A percentile compares a stretch with the other conserved stretches of the same genome.
Conservation (phyloP, 2,888 invertebrate species). For the Sphinx pinastri region DNA sequence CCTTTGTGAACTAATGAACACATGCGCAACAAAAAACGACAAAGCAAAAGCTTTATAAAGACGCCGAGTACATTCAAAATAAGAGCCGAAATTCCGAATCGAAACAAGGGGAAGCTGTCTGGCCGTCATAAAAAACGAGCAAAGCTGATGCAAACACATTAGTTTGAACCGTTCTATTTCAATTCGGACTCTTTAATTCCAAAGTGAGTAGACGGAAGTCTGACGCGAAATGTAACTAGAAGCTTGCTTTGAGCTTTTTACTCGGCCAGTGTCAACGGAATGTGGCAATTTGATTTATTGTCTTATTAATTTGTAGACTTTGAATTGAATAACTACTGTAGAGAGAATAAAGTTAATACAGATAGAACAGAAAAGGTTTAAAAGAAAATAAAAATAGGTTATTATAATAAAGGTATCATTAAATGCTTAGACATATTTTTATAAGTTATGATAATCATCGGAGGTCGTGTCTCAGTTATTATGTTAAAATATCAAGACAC, state of each 20-base stretch:
- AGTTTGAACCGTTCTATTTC: constrained; percentile 37
- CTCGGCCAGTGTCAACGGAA: constrained; percentile 11
- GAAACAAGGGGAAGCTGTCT: constrained; percentile 25
- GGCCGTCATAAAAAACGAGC: constrained; percentile 34
- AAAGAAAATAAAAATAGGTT: too few relatives aligned
- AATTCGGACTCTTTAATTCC: constrained; percentile 34
- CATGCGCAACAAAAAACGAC: constrained; percentile 8
- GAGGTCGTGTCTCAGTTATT: too few relatives aligned
- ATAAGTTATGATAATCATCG: too few relatives aligned
- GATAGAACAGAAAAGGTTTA: too few relatives aligned
- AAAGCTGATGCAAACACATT: constrained; percentile 36
- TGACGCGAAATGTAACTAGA: constrained; percentile 34
- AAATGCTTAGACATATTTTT: too few relatives aligned
- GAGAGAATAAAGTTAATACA: too few relatives aligned
- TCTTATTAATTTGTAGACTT: background rate
- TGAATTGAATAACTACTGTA: too few relatives aligned
- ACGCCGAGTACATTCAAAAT: constrained; percentile 8
- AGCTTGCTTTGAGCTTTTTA: constrained; percentile 22
- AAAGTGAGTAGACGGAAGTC: constrained; percentile 34
- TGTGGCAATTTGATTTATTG: background rate
- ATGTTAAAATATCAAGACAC: too few relatives aligned
- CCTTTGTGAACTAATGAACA: background rate
- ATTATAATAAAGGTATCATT: too few relatives aligned
- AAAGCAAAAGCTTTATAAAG: constrained; percentile 13
- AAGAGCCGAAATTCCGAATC: constrained; percentile 17